phyloP scores from a whole-genome alignment of 2,797 vertebrate species.

The Borostomias antarcticus region DNA sequence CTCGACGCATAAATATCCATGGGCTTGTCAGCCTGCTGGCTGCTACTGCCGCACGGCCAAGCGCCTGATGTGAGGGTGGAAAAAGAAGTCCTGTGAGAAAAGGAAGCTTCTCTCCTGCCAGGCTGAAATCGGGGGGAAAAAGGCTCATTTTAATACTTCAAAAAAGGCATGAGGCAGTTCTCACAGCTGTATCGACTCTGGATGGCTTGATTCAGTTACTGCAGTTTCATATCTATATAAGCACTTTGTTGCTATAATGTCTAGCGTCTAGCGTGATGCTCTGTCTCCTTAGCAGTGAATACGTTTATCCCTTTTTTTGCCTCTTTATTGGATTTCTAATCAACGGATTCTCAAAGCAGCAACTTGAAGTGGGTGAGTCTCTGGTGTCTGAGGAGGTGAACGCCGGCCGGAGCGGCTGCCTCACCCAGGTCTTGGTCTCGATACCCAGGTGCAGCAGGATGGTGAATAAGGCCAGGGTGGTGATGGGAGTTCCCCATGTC shows the following conservation, averaged over 20 bases:
- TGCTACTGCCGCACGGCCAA: conserved; percentile 16
- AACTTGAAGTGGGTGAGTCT: background rate
- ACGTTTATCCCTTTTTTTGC: background rate
- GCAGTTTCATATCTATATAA: background rate
- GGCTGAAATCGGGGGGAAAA: background rate
- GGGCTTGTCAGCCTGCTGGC: conserved; percentile 26
- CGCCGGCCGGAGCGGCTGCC: conserved; percentile 7
- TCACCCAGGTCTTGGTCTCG: conserved; percentile 99
- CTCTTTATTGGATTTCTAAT: conserved; percentile 1
- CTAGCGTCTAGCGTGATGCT: too few species aligned
- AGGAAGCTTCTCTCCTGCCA: background rate
- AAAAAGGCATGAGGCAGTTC: background rate
- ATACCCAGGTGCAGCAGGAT: conserved; percentile 94
- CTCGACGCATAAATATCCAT: conserved; percentile 42
- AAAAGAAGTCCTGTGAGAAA: background rate
- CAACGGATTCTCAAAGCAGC: background rate
- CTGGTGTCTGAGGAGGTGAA: background rate
- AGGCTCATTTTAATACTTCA: background rate
- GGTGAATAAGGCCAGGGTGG: conserved; percentile 87
- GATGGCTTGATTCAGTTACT: background rate
- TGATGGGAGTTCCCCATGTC: conserved; percentile 95
- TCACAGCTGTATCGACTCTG: background rate
- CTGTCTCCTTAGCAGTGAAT: too few species aligned
- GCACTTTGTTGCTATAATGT: background rate
- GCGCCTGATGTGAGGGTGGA: conserved; percentile 18